Conservation (phyloP, 2,113 vertebrate species). For the Tursiops truncatus region DNA sequence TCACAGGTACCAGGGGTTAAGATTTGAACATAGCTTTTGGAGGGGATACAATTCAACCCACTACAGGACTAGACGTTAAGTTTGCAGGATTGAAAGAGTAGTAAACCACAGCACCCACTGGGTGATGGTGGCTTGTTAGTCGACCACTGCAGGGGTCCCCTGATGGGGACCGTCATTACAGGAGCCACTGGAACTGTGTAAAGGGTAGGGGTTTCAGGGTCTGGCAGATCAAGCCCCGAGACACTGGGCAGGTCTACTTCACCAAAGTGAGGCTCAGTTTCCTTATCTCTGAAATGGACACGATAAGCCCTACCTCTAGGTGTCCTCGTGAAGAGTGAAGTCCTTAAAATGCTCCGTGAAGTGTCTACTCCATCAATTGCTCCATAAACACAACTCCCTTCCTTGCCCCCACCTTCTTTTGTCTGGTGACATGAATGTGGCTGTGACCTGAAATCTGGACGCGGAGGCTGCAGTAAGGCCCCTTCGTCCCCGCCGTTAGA, state of each 20-base stretch:
- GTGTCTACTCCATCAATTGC: background rate
- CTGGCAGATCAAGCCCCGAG: background rate
- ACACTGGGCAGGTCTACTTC: background rate
- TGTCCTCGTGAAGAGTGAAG: background rate
- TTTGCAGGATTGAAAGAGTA: background rate
- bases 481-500: accelerated
- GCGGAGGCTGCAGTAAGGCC: background rate
- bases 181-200: background rate
- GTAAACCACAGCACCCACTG: accelerated
- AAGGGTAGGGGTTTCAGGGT: background rate
- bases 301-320: background rate
- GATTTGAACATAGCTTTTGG: background rate
- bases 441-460: background rate
- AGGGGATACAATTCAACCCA: background rate
- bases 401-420: background rate
- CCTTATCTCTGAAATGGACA: background rate
- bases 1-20: no score
- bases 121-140: accelerated
- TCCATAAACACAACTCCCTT: background rate
- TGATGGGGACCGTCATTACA: background rate
- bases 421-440: background rate
- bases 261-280: background rate
- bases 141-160: background rate
- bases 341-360: background rate
- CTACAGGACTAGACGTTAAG: background rate